A percentile compares a stretch with the other conserved stretches of the same genome.
phyloP scores from a whole-genome alignment of 2,888 invertebrate species.

The Metacarcinus magister region DNA sequence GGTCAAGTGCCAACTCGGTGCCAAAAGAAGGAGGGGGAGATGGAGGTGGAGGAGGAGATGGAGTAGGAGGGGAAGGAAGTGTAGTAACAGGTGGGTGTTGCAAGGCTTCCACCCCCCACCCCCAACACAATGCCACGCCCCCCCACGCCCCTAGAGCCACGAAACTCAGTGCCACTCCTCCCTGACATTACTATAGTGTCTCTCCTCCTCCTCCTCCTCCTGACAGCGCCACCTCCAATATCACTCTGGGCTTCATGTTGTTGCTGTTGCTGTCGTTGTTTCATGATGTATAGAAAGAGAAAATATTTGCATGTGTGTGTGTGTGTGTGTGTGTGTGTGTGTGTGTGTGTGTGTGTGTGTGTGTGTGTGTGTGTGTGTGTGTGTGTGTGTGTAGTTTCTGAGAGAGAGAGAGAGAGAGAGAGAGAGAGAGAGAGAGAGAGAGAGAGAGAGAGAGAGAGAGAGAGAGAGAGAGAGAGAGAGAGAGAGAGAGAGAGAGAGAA shows the following conservation, averaged over 20 bases:
- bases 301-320: too few species aligned
- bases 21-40: not conserved
- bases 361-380: slow-evolving; percentile 48
- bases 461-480: too few species aligned
- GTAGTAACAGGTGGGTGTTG: slow-evolving; percentile 39
- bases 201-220: not conserved
- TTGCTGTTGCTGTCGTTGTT: not conserved
- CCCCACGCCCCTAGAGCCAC: not conserved
- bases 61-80: not conserved
- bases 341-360: slow-evolving; percentile 36
- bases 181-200: not conserved
- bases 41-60: not conserved
- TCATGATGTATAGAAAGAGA: too few species aligned
- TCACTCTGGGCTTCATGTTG: not conserved
- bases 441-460: too few species aligned
- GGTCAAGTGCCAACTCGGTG: not conserved
- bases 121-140: not conserved
- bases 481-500: too few species aligned
- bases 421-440: too few species aligned
- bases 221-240: not conserved
- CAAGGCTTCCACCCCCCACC: not conserved
- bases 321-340: too few species aligned
- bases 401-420: too few species aligned
- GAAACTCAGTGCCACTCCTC: not conserved
- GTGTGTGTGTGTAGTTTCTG: too few species aligned